These are phyloP conservation scores for Tetropium fuscum DNA, from an alignment of 2,888 invertebrate genomes.

Conservation along the genomic window DNA sequence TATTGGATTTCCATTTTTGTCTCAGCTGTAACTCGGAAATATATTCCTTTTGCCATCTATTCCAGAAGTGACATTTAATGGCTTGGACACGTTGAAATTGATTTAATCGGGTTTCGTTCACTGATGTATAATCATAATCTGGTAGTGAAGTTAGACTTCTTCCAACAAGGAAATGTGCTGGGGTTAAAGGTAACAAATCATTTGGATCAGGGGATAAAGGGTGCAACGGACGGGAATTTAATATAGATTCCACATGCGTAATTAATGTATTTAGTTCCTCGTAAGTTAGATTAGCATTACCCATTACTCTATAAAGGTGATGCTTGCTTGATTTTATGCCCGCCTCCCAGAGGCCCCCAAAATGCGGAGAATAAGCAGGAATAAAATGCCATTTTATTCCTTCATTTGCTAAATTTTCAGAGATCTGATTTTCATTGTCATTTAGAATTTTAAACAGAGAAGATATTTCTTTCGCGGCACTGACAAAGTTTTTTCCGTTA, in stretches of 20 bases:
- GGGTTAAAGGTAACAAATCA: conserved; percentile 11
- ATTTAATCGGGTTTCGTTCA: too few species aligned
- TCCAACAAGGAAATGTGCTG: conserved; percentile 41
- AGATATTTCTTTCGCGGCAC: not conserved
- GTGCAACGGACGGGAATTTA: conserved; percentile 5
- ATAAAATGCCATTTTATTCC: conserved; percentile 12
- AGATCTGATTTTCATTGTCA: too few species aligned
- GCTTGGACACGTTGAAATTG: too few species aligned
- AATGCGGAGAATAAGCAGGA: not conserved
- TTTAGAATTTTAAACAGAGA: too few species aligned
- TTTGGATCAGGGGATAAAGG: not conserved
- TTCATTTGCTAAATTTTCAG: too few species aligned
- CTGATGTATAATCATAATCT: too few species aligned
- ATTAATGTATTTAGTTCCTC: conserved; percentile 10
- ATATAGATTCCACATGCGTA: not conserved
- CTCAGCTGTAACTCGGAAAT: too few species aligned
- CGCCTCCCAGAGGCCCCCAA: conserved; percentile 23
- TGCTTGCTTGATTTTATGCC: conserved; percentile 19
- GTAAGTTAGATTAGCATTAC: not conserved
- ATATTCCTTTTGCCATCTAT: too few species aligned
- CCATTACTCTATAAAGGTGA: conserved; percentile 6
- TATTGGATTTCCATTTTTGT: too few species aligned
- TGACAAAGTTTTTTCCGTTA: conserved; percentile 4
- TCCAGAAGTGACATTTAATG: too few species aligned
- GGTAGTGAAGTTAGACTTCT: not conserved